Percentiles rank a stretch among this genome's conserved stretches.
These are phyloP conservation scores for Monarcha castaneiventris DNA, from an alignment of 2,113 vertebrate genomes.

Conservation along the genomic window DNA sequence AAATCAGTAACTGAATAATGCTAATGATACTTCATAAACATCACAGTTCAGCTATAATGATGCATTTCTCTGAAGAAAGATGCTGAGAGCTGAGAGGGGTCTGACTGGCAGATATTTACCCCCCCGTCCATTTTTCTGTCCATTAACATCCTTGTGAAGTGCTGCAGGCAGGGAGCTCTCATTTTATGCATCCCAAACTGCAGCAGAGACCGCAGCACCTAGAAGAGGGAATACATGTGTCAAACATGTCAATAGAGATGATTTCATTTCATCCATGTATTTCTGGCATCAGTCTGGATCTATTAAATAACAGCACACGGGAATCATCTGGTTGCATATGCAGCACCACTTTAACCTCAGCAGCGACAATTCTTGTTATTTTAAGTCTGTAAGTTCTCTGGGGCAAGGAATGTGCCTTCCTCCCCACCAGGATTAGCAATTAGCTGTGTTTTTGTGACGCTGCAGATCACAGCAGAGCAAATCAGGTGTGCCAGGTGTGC, in stretches of 20 bases:
- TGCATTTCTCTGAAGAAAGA: conserved; percentile 27
- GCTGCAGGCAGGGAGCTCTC: background rate
- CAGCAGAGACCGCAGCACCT: background rate
- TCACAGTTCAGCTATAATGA: conserved; percentile 33
- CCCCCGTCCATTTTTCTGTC: background rate
- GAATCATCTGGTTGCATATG: background rate
- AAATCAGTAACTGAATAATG: conserved; percentile 62
- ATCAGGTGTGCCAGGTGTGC: background rate
- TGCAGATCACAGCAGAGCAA: background rate
- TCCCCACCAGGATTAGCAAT: background rate
- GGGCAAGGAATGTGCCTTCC: background rate
- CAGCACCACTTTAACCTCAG: background rate
- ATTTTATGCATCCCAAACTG: background rate
- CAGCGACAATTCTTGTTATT: background rate
- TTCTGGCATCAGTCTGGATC: background rate
- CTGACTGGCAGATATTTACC: conserved; percentile 38
- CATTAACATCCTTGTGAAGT: background rate
- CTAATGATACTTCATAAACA: conserved; percentile 64
- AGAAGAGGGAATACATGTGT: background rate
- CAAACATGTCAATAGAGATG: conserved; percentile 6
- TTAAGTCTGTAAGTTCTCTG: background rate
- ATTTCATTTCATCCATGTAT: background rate
- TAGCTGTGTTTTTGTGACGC: background rate
- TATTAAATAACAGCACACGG: background rate
- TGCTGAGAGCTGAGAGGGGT: background rate